phyloP scores from a whole-genome alignment of 2,113 vertebrate genomes.

The Ammodramus savannarum region DNA sequence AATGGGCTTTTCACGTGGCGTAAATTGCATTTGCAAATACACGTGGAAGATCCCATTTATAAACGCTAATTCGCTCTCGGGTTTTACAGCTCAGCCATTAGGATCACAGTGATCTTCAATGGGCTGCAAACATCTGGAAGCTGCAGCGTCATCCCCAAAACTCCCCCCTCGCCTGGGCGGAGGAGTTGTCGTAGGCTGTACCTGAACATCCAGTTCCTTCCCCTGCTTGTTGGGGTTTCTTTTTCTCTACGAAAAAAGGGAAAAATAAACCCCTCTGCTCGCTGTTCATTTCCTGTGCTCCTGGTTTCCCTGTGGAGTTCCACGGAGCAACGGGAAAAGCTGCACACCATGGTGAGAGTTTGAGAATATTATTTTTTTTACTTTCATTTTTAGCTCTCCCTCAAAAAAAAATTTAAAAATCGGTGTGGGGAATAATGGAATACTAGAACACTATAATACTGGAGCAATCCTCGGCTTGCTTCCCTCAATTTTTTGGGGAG shows the following conservation, averaged over 20 bases:
- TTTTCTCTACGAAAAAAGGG: background rate
- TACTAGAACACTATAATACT: too few relatives aligned
- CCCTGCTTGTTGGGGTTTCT: background rate
- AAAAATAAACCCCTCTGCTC: background rate
- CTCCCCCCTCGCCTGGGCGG: background rate
- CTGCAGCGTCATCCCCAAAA: background rate
- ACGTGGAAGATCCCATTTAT: background rate
- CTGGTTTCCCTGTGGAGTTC: background rate
- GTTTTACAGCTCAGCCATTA: background rate
- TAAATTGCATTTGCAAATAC: conserved; percentile 30
- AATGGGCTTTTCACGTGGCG: conserved; percentile 7
- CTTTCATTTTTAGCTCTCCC: background rate
- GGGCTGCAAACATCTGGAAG: conserved; percentile 33
- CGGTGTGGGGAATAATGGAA: background rate
- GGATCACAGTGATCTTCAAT: background rate
- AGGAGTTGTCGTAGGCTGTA: background rate
- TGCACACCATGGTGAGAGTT: fast-evolving
- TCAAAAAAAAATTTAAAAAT: background rate
- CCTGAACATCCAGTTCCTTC: conserved; percentile 13
- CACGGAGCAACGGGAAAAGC: fast-evolving
- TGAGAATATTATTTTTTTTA: background rate
- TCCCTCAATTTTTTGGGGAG: background rate
- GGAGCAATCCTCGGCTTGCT: fast-evolving
- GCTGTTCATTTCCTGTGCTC: background rate
- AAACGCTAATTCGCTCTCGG: background rate